Base-by-base conservation (phyloP, 1,140 invertebrate species). In the Cotesia typhae region DNA sequence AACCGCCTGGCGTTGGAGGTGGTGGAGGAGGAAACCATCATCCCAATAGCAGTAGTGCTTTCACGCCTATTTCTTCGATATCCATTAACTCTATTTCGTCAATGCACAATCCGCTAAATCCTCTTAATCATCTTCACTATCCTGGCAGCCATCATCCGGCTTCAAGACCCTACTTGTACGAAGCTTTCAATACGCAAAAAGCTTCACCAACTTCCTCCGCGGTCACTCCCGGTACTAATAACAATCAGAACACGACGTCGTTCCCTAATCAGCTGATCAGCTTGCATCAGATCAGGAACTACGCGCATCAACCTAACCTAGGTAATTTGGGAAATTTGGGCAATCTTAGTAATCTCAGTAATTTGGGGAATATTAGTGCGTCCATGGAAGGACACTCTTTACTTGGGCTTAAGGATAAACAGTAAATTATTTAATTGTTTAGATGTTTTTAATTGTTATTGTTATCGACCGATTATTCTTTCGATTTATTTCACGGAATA, bases 181-280 rank as follows among this genome's bases (percentile, higher is more conserved):
- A 98, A 81, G 94, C 96, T 28, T 92, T 98, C 79, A 94, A 94
- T 78, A 95, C 89, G 91, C 82, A 87, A 76, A 87, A 85, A 74
- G 76, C 83, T 10, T 84, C 83, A 70, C 84, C 83, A 3, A 85
- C 81, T n/a, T 84, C 83, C 6, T 77, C 80, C 55, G 67, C 79
- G 6, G 81, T 84, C 1, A 83, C 81, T 5, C 68, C 82, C 4
- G 83, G 80, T 12, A 77, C 77, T 4, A 79, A 82, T 41, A 77
- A 66, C 74, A 85, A 84, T 83, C 89, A 82, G 79, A 86, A 86
- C 80, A 84, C 92, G 70, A 94, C 92, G 79, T 91, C 91, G 72
- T 97, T 96, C 85, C 96, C 96, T 63, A 98, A 97, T 84, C 96
- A 98, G 84, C 89, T 98, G 78, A 96, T 98, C 80, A 97, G 96